phyloP scores from a whole-genome alignment of 2,888 invertebrate species.

The Cantharis rufa region DNA sequence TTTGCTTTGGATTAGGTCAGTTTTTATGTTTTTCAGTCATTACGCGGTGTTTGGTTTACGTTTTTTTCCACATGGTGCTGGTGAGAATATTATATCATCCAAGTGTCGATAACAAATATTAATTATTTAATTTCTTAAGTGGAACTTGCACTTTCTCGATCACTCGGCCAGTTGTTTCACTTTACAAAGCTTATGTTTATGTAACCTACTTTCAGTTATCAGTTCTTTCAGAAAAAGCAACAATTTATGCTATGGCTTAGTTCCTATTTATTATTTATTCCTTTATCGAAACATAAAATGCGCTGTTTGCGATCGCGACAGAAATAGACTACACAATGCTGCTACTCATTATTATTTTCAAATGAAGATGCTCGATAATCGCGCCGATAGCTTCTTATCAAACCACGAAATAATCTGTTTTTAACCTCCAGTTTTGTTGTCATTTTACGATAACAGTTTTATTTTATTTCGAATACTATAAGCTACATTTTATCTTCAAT shows the following conservation, averaged over 20 bases:
- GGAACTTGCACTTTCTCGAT: slow-evolving; percentile 2
- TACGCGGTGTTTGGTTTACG: too few relatives aligned
- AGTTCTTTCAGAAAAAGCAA: not conserved
- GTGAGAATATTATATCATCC: not conserved
- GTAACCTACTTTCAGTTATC: not conserved
- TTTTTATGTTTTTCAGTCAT: too few relatives aligned
- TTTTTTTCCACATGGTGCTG: not conserved
- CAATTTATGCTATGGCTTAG: not conserved
- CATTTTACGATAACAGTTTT: not conserved
- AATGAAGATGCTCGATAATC: not conserved
- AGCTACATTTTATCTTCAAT: too few relatives aligned
- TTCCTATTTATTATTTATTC: not conserved
- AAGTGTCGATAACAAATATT: not conserved
- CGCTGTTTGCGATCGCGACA: not conserved
- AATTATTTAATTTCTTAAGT: not conserved
- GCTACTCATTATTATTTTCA: not conserved
- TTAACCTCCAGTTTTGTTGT: not conserved
- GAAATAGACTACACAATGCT: not conserved
- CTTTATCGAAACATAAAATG: not conserved
- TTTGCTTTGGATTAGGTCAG: too few relatives aligned
- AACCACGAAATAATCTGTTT: not conserved
- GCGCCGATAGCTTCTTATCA: not conserved
- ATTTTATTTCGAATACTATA: not conserved
- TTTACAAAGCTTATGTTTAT: not conserved
- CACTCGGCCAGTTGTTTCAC: not conserved